Percentiles rank a stretch among this genome's conserved stretches.
Conservation (phyloP, 2,113 vertebrate genomes). For the Tursiops truncatus region DNA sequence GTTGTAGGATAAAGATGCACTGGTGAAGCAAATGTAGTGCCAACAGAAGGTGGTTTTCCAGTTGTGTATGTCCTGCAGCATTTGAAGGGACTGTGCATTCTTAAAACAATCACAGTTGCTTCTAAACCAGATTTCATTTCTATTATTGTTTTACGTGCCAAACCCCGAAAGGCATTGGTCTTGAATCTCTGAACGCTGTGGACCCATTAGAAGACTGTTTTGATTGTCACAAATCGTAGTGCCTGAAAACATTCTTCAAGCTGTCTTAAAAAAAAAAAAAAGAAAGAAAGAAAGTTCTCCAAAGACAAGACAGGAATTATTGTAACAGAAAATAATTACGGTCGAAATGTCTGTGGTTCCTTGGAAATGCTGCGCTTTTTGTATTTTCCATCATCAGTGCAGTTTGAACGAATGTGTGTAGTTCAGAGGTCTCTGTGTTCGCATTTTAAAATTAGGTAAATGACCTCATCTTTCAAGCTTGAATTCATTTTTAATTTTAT, state of each 20-base stretch:
- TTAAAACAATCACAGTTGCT: constrained; percentile 76
- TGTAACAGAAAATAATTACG: constrained; percentile 63
- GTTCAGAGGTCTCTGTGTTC: constrained; percentile 90
- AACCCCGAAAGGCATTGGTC: constrained; percentile 79
- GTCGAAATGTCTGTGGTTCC: constrained; percentile 86
- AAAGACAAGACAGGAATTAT: constrained; percentile 69
- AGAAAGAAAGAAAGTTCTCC: constrained; percentile 53
- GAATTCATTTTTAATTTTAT: constrained; percentile 86
- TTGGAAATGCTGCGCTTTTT: constrained; percentile 89
- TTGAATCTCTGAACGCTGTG: constrained; percentile 67
- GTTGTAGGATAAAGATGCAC: constrained; percentile 87
- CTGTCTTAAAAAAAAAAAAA: constrained; percentile 46
- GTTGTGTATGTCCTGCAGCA: constrained; percentile 89
- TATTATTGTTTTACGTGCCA: constrained; percentile 85
- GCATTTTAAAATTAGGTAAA: constrained; percentile 87
- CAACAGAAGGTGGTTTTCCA: constrained; percentile 87
- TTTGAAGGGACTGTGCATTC: constrained; percentile 89
- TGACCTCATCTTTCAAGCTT: constrained; percentile 87
- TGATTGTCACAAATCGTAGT: constrained; percentile 73
- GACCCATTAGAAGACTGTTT: constrained; percentile 71
- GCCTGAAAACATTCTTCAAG: constrained; percentile 71
- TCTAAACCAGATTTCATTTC: constrained; percentile 77
- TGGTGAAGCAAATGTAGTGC: constrained; percentile 86
- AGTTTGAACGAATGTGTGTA: constrained; percentile 90
- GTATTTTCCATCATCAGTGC: constrained; percentile 87